phyloP scores from a whole-genome alignment of 2,888 invertebrate species.

The Anthophora plumipes region DNA sequence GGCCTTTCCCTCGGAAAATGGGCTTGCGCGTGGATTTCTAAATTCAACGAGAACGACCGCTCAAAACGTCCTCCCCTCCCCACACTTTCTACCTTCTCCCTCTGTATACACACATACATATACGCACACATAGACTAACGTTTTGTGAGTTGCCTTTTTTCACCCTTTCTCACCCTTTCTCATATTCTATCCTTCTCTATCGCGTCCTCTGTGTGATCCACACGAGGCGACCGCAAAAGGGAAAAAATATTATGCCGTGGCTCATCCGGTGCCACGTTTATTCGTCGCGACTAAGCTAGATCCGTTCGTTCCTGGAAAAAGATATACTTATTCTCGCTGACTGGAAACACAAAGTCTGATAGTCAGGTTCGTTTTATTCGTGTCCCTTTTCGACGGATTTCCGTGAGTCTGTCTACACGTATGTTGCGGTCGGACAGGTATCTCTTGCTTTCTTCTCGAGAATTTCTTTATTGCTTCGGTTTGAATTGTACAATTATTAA shows the following conservation, averaged over 20 bases:
- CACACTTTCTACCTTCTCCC: neutral
- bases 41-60: slow-evolving; percentile 63
- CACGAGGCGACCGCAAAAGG: slow-evolving; percentile 27
- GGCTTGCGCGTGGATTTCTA: slow-evolving; percentile 66
- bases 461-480: slow-evolving; percentile 4
- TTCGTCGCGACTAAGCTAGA: slow-evolving; percentile 29
- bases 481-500: too few relatives aligned
- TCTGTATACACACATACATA: too few relatives aligned
- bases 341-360: slow-evolving; percentile 46
- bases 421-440: neutral
- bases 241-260: slow-evolving; percentile 48
- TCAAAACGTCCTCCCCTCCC: slow-evolving; percentile 27
- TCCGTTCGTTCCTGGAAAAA: slow-evolving; percentile 39
- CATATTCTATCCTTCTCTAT: neutral
- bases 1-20: slow-evolving; percentile 67
- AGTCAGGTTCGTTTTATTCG: slow-evolving; percentile 4
- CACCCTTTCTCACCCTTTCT: neutral
- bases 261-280: slow-evolving; percentile 46
- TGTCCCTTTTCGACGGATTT: neutral
- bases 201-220: slow-evolving; percentile 17
- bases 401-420: neutral
- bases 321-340: slow-evolving; percentile 32
- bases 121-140: neutral
- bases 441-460: neutral
- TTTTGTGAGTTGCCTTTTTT: slow-evolving; percentile 1